Evolutionary conservation across 2,113 vertebrate genomes (phyloP), one percentile per base, ranked within the genome.

Genomic region (Bufo bufo): DNA sequence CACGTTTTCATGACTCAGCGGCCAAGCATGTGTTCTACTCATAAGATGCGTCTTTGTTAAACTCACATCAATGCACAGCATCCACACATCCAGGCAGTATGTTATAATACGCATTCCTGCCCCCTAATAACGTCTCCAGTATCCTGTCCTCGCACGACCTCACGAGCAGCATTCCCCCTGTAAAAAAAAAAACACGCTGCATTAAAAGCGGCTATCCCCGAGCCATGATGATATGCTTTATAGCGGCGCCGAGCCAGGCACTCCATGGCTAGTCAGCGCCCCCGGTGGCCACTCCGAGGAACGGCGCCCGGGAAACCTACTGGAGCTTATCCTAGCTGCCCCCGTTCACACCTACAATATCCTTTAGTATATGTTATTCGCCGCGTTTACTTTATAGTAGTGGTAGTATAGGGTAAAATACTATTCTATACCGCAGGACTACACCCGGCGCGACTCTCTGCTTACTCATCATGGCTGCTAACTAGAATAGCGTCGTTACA

Each of bases 121-220:
- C 23, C 59, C 56, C 13, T 79, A 74, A 85, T 77, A 85, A 66
- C 71, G 85, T 71, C 85, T 87, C 61, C 85, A 87, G 85, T 50
- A 58, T 56, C 8, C 16, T 87, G 72, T 88, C 87, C 87, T 88
- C 81, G 19, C 4, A 77, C 75, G 87, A 88, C 87, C 87, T 77
- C 66, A 82, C 79, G 5, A 87, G 45, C 79, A 87, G 56, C 79
- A 52, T 82, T 82, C 71, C 87, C 80, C 58, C 80, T 61, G 11
- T 61, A 77, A 52, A 77, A 69, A 54, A 77, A 52, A 77, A 69
- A 54, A 77, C 65, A 71, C 45, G 78, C 78, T 81, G 77, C 77
- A 82, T 58, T 66, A 71, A 80, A 23, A 49, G 1, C 56, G 45
- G 47, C 58, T 50, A 58, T 77, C 87, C 71, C 71, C 7, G 12